Percentiles rank a stretch among this genome's conserved stretches.
These are phyloP conservation scores for Dermolepida albohirtum DNA, from an alignment of 2,888 invertebrate species.

Conservation along the genomic window DNA sequence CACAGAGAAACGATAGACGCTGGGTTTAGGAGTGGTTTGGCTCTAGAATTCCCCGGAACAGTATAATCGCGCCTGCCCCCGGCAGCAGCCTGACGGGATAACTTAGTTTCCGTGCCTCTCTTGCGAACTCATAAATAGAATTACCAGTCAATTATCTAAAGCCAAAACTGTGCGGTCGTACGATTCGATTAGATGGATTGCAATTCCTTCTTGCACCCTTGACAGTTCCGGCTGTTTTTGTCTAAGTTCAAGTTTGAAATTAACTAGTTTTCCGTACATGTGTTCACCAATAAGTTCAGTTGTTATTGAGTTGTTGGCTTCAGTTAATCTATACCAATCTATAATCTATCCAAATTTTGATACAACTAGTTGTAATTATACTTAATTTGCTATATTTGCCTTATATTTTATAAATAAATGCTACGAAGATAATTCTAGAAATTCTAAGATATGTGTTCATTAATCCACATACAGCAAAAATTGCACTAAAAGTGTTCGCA, in stretches of 20 bases:
- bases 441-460: too few species aligned
- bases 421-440: too few species aligned
- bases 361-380: too few species aligned
- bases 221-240: constrained; percentile 25
- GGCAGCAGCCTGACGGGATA: constrained; percentile 42
- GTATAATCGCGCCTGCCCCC: constrained; percentile 19
- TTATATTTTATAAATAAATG: too few species aligned
- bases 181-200: constrained; percentile 42
- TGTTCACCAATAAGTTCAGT: too few species aligned
- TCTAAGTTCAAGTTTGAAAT: constrained; percentile 4
- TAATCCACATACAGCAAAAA: too few species aligned
- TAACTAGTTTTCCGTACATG: too few species aligned
- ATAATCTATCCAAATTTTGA: too few species aligned
- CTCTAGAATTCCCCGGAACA: constrained; percentile 33
- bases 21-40: constrained; percentile 24
- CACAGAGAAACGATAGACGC: constrained; percentile 38
- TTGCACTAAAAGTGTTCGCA: too few species aligned
- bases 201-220: constrained; percentile 33
- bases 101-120: constrained; percentile 46
- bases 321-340: too few species aligned
- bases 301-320: too few species aligned
- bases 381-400: too few species aligned
- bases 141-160: constrained; percentile 52
- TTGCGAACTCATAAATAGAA: constrained; percentile 50
- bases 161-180: constrained; percentile 43